A percentile compares a stretch with the other conserved stretches of the same genome.
Conservation (phyloP, 1,140 invertebrate genomes). For the Idris sp. region DNA sequence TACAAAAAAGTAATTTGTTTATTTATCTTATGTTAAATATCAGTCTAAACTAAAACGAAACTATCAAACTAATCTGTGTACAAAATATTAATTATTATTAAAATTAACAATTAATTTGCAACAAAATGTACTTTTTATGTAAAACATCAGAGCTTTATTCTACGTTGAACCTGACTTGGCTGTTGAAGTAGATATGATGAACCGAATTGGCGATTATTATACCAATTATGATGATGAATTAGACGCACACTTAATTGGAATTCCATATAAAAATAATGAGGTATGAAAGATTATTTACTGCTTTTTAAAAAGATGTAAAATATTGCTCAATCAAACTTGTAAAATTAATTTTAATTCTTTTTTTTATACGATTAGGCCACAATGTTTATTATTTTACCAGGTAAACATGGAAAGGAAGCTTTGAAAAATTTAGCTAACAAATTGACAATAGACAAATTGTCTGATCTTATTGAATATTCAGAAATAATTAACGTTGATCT, state of each 20-base stretch:
- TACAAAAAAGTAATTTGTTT: background rate
- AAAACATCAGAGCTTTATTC: background rate
- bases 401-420: background rate
- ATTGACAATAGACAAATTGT: slow-evolving; percentile 11
- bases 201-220: background rate
- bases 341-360: too few relatives aligned
- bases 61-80: too few relatives aligned
- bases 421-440: background rate
- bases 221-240: slow-evolving; percentile 5
- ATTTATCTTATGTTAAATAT: background rate
- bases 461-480: background rate
- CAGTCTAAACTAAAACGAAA: too few relatives aligned
- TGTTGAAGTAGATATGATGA: background rate
- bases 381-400: slow-evolving; percentile 14
- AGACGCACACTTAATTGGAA: slow-evolving; percentile 1
- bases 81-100: too few relatives aligned
- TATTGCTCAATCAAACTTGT: too few relatives aligned
- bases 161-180: background rate
- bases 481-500: too few relatives aligned
- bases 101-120: too few relatives aligned
- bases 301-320: too few relatives aligned
- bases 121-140: too few relatives aligned
- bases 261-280: slow-evolving; percentile 19
- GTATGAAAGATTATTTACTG: slow-evolving; percentile 6
- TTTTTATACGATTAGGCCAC: too few relatives aligned